phyloP scores from a whole-genome alignment of 2,113 vertebrate genomes.

The Heterotilapia buettikoferi region DNA sequence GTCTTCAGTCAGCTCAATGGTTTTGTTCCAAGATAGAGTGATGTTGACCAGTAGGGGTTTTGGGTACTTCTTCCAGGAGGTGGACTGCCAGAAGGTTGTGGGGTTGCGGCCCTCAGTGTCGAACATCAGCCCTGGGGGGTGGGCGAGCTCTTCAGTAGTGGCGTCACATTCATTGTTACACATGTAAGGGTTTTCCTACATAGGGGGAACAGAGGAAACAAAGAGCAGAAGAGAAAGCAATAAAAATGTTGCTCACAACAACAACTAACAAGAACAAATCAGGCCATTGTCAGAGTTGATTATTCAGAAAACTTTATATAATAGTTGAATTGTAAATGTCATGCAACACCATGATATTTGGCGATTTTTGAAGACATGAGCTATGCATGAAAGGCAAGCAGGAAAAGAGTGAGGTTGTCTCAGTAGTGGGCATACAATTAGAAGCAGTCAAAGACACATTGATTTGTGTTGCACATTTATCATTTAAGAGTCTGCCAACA shows the following conservation, averaged over 20 bases:
- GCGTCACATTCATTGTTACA: constrained; percentile 99
- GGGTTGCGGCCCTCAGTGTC: constrained; percentile 94
- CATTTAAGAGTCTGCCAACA: constrained; percentile 2
- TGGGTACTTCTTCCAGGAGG: constrained; percentile 94
- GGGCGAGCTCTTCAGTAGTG: constrained; percentile 88
- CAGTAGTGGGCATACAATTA: neutral
- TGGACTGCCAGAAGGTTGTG: constrained; percentile 97
- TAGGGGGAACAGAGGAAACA: constrained; percentile 18
- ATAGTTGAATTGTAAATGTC: neutral
- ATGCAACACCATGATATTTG: neutral
- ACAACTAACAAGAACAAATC: neutral
- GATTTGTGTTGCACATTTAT: constrained; percentile 18
- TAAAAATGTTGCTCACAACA: neutral
- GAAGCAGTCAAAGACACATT: neutral
- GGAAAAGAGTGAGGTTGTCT: neutral
- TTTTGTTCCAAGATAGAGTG: constrained; percentile 98
- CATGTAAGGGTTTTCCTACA: constrained; percentile 98
- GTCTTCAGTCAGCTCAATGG: constrained; percentile 96
- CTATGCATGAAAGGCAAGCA: neutral
- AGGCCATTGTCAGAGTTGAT: neutral
- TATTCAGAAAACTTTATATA: neutral
- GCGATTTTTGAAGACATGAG: neutral
- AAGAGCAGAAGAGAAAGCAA: constrained; percentile 3
- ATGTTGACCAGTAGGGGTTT: constrained; percentile 93
- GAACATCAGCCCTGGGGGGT: constrained; percentile 95